phyloP scores from a whole-genome alignment of 2,113 vertebrate species.

The Emydura subglobosa region DNA sequence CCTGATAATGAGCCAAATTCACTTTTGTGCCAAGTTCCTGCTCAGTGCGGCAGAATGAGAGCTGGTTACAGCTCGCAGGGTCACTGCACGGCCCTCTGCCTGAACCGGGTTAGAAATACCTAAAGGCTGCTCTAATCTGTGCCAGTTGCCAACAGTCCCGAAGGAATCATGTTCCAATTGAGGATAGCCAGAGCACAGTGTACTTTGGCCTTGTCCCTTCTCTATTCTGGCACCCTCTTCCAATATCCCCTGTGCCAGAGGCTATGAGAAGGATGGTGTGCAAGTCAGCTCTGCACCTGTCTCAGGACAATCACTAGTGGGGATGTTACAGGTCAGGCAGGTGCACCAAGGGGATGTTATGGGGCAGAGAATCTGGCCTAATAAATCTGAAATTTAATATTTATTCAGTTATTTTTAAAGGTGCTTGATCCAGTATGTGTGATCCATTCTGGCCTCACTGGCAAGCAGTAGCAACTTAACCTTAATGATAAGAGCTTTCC shows the following conservation, averaged over 20 bases:
- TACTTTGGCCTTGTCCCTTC: no score
- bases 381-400: no score
- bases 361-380: no score
- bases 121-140: not conserved
- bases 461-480: no score
- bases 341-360: no score
- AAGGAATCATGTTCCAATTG: not conserved
- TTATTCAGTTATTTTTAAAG: no score
- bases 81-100: not conserved
- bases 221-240: not conserved
- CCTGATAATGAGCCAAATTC: rapidly evolving
- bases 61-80: not conserved
- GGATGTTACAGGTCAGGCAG: no score
- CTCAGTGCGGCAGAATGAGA: not conserved
- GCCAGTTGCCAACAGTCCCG: not conserved
- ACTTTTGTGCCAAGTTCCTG: not conserved
- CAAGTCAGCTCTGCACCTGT: rapidly evolving
- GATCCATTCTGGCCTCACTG: no score
- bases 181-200: not conserved
- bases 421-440: no score
- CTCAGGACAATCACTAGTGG: no score
- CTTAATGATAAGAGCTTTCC: no score
- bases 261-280: not conserved
- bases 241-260: not conserved
- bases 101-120: not conserved